phyloP scores from a whole-genome alignment of 2,888 invertebrate genomes.

The Agrochola litura region DNA sequence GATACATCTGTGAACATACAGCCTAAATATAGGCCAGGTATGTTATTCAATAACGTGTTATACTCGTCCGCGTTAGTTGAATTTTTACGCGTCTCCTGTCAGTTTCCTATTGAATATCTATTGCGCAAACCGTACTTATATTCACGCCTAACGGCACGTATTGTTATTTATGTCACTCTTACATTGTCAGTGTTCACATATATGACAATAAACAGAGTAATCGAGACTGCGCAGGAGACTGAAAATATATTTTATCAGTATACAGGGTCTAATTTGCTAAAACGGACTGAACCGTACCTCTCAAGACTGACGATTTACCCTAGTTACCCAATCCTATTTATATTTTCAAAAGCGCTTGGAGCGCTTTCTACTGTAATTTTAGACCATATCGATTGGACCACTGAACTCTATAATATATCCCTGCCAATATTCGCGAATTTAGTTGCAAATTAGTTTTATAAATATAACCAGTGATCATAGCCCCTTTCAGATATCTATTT shows the following conservation, averaged over 20 bases:
- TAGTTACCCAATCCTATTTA: constrained; percentile 67
- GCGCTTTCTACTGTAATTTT: constrained; percentile 47
- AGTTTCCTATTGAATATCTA: constrained; percentile 4
- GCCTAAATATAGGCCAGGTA: background rate
- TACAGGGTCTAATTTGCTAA: constrained; percentile 65
- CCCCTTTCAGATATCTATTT: constrained; percentile 49
- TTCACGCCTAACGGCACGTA: background rate
- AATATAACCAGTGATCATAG: constrained; percentile 37
- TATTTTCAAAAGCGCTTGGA: constrained; percentile 63
- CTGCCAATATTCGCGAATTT: constrained; percentile 59
- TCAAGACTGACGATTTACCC: constrained; percentile 84
- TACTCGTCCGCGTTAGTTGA: constrained; percentile 45
- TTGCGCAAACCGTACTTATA: constrained; percentile 2
- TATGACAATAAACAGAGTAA: constrained; percentile 17
- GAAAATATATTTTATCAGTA: constrained; percentile 40
- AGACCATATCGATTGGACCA: constrained; percentile 67
- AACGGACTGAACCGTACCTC: constrained; percentile 67
- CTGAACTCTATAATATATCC: constrained; percentile 45
- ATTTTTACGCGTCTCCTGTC: constrained; percentile 27
- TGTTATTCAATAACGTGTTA: constrained; percentile 16
- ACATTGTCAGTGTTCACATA: constrained; percentile 31
- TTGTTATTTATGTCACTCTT: constrained; percentile 9
- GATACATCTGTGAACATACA: constrained; percentile 42
- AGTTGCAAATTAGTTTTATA: constrained; percentile 50
- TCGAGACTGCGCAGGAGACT: constrained; percentile 27